Evolutionary conservation across 2,888 invertebrate species (phyloP).

Genomic region (Acholoe squamosa): DNA sequence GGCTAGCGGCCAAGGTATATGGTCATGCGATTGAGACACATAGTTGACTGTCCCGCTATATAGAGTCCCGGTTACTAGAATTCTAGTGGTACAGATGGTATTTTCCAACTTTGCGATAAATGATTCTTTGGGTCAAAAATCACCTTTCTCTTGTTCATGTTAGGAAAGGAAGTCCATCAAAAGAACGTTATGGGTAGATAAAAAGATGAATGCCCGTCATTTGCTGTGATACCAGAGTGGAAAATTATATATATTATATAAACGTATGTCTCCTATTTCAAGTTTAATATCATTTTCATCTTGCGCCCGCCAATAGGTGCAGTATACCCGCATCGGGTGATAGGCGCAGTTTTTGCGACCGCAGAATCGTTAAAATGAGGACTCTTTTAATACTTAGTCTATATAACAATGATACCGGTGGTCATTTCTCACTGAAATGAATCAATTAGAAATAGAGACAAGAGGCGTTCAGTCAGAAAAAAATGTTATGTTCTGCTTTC

Average conservation of each 20-base stretch:
- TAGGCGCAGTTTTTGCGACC: background rate
- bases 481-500: background rate
- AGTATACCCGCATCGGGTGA: background rate
- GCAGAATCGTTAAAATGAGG: background rate
- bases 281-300: background rate
- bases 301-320: background rate
- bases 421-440: background rate
- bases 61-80: background rate
- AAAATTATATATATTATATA: background rate
- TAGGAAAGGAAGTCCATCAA: background rate
- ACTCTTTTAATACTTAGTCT: background rate
- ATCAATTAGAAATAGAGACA: background rate
- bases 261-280: background rate
- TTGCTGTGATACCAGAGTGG: conserved; percentile 32
- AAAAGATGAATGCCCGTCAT: background rate
- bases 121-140: background rate
- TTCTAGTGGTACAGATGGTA: background rate
- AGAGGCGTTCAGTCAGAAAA: conserved; percentile 4
- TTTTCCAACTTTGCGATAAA: background rate
- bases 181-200: background rate
- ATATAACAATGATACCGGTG: conserved; percentile 13
- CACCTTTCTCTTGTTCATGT: conserved; percentile 37
- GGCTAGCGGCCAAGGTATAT: background rate
- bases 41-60: background rate
- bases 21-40: background rate